Base-by-base conservation (phyloP, 2,888 invertebrate species). In the Onthophagus sagittarius region DNA sequence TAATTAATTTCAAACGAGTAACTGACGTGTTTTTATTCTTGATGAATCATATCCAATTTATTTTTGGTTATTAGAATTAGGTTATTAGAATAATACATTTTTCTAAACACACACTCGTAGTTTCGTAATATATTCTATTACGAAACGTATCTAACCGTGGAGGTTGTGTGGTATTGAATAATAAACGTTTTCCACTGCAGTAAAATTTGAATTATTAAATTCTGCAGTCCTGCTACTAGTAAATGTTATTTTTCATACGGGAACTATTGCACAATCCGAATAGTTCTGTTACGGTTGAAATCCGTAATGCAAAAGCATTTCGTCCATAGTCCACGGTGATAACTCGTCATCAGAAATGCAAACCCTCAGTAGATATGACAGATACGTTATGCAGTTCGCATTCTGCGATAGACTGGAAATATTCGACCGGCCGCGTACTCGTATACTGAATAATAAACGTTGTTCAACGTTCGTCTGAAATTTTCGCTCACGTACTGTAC, bases 401-500 rank as follows among this genome's bases (percentile, higher is more conserved):
- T 53, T 53, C 39, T 7, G 39, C 39, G 39, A 53, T 53, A 53
- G 39, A 53, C 39, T 53, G 39, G 39, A 53, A 53, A 53, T 53
- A 53, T 53, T 53, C 39, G 39, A 53, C 39, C 11, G 39, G 4
- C 39, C 39, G 39, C 39, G 39, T 53, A 53, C 11, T 53, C 39
- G 39, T 11, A 53, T 11, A 53, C 39, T 53, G 39, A 53, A 53
- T 53, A 53, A 53, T 11, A 53, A 53, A 53, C 39, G 39, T 53
- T 53, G 39, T 11, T 53, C 39, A 11, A 11, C 11, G 39, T 53
- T 53, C 2, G 39, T 53, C 39, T 53, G 39, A 53, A 53, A 53
- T 53, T 53, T 53, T 53, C 39, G 67, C 31, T 15, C 67, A 67
- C 67, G 67, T 67, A 67, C 67, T 15, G 67, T 67, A 67, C 67